A percentile compares a stretch with the other conserved stretches of the same genome.
phyloP scores from a whole-genome alignment of 2,888 invertebrate species.

The Schizaphis graminum region DNA sequence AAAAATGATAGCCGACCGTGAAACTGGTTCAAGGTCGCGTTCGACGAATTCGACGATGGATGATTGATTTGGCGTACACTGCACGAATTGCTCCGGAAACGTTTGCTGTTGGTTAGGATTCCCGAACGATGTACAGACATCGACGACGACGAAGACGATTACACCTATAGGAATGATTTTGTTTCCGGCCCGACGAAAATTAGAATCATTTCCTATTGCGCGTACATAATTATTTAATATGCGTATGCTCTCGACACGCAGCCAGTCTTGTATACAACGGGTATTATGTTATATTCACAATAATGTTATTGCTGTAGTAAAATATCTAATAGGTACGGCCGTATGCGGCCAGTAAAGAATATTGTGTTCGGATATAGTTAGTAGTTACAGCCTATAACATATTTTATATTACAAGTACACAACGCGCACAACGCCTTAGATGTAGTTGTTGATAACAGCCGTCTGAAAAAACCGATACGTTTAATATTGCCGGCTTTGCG shows the following conservation, averaged over 20 bases:
- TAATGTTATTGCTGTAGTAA: not conserved
- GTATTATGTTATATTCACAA: not conserved
- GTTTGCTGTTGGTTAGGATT: not conserved
- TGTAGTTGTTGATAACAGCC: not conserved
- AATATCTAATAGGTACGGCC: not conserved
- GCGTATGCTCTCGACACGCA: not conserved
- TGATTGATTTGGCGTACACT: not conserved
- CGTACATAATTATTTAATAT: not conserved
- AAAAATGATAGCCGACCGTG: not conserved
- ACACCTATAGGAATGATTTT: not conserved
- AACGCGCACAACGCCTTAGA: not conserved
- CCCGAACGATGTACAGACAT: not conserved
- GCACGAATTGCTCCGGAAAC: not conserved
- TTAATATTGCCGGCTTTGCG: not conserved
- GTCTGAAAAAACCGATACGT: not conserved
- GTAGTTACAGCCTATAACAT: not conserved
- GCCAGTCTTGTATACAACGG: not conserved
- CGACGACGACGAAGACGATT: not conserved
- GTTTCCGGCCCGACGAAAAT: not conserved
- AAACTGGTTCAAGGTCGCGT: constrained; percentile 28
- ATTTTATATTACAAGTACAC: not conserved
- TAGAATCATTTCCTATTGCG: not conserved
- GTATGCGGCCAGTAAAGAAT: not conserved
- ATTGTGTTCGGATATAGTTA: not conserved
- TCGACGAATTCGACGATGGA: not conserved